A percentile compares a stretch with the other conserved stretches of the same genome.
Evolutionary conservation across 2,888 invertebrate genomes (phyloP).

Genomic region (Diplazon laetatorius): DNA sequence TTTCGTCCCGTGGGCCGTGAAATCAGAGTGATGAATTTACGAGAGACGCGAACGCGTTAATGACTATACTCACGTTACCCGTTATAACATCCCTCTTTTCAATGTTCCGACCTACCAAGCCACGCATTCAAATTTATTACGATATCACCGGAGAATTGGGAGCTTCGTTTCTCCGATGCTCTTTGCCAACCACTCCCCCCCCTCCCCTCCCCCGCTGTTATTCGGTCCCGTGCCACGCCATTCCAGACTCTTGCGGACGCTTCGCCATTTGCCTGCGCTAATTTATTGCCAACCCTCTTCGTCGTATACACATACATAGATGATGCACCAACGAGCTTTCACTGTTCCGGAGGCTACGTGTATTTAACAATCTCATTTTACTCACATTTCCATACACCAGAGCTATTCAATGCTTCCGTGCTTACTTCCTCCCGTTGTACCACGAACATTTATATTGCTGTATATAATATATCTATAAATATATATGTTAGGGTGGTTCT

Average conservation of each 20-base stretch:
- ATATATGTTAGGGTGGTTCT: too few relatives aligned
- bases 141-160: constrained; percentile 57
- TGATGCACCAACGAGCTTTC: constrained; percentile 51
- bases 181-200: constrained; percentile 41
- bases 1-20: constrained; percentile 41
- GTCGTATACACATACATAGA: constrained; percentile 20
- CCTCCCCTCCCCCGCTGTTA: not conserved
- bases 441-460: too few relatives aligned
- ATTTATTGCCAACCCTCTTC: constrained; percentile 53
- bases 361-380: constrained; percentile 60
- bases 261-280: constrained; percentile 56
- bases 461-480: too few relatives aligned
- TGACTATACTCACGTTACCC: constrained; percentile 59
- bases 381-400: constrained; percentile 46
- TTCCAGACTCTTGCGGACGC: constrained; percentile 33
- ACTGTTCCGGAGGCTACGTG: constrained; percentile 51
- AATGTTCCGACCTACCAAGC: constrained; percentile 51
- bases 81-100: constrained; percentile 57
- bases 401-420: constrained; percentile 49
- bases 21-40: constrained; percentile 61
- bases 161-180: constrained; percentile 47
- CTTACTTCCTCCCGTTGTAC: constrained; percentile 18
- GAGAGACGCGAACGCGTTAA: constrained; percentile 60
- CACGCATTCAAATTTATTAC: constrained; percentile 64
- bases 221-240: constrained; percentile 2